Evolutionary conservation across 2,797 vertebrate species (phyloP).

Genomic region (Gymnothorax reevesii): DNA sequence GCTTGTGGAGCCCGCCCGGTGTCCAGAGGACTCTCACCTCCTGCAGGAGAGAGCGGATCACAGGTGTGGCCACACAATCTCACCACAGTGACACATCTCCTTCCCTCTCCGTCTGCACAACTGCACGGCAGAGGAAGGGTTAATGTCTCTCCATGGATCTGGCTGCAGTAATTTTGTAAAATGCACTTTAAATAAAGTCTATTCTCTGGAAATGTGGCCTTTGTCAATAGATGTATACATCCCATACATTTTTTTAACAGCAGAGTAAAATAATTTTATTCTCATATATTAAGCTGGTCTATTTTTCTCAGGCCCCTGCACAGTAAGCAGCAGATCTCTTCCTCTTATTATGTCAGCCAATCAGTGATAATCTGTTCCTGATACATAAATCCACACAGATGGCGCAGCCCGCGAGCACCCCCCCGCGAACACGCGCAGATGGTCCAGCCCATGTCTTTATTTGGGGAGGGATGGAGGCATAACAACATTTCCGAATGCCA

Average conservation of each 20-base stretch:
- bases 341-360: conserved; percentile 28
- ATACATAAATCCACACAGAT: conserved; percentile 62
- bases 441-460: conserved; percentile 66
- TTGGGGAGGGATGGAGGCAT: background rate
- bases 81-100: background rate
- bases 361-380: conserved; percentile 58
- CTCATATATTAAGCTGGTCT: background rate
- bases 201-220: background rate
- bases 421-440: conserved; percentile 58
- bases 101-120: background rate
- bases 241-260: background rate
- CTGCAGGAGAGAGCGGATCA: background rate
- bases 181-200: background rate
- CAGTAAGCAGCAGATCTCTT: background rate
- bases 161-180: background rate
- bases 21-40: background rate
- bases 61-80: background rate
- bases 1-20: background rate
- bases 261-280: background rate
- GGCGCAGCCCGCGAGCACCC: conserved; percentile 55
- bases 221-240: background rate
- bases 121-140: no score
- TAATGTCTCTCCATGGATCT: background rate
- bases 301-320: background rate
- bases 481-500: background rate